These are phyloP conservation scores for Scolanthus callimorphus DNA, from an alignment of 92 coral and sea anemone species.

Conservation along the genomic window DNA sequence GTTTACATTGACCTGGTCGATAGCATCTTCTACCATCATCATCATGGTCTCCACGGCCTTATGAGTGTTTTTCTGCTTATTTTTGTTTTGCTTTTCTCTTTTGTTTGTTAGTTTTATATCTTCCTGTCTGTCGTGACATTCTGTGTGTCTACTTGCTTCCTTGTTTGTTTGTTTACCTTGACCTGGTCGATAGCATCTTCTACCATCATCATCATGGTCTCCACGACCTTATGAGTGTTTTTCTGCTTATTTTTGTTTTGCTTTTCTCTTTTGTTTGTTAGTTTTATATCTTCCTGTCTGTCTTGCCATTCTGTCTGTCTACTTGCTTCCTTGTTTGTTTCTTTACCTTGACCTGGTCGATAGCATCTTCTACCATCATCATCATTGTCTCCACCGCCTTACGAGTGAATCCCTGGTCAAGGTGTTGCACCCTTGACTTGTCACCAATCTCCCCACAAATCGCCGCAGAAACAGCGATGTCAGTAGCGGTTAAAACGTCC, in stretches of 20 bases:
- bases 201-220: constrained; percentile 45
- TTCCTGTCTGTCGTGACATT: too few relatives aligned
- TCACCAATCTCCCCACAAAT: constrained; percentile 68
- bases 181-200: constrained; percentile 85
- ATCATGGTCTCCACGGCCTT: constrained; percentile 43
- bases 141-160: too few relatives aligned
- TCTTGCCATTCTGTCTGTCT: too few relatives aligned
- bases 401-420: constrained; percentile 29
- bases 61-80: too few relatives aligned
- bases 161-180: too few relatives aligned
- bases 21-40: constrained; percentile 57
- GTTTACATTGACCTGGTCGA: constrained; percentile 95
- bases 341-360: constrained; percentile 96
- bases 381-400: constrained; percentile 44
- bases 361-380: constrained; percentile 57
- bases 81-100: too few relatives aligned
- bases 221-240: constrained; percentile 31
- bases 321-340: too few relatives aligned
- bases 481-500: constrained; percentile 70
- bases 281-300: too few relatives aligned
- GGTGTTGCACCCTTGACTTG: constrained; percentile 33
- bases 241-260: too few relatives aligned
- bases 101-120: too few relatives aligned
- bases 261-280: too few relatives aligned
- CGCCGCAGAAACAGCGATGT: constrained; percentile 79